These are phyloP conservation scores for Myxocyprinus asiaticus DNA, from an alignment of 2,113 vertebrate genomes.

Conservation along the genomic window DNA sequence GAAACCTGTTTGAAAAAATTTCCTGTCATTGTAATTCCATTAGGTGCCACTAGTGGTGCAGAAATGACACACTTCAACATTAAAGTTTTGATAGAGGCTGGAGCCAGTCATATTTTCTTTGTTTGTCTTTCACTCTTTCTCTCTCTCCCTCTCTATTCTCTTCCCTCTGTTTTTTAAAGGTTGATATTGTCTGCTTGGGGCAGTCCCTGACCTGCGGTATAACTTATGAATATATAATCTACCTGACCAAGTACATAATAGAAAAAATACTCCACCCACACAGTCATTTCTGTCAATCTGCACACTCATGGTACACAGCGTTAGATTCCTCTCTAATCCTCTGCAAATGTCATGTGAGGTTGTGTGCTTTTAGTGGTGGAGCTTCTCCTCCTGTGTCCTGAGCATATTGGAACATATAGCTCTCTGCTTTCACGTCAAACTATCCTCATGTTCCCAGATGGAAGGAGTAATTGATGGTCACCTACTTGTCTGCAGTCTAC, in stretches of 20 bases:
- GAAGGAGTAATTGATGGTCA: constrained; percentile 9
- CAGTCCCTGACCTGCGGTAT: not conserved
- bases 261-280: not conserved
- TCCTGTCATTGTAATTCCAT: too few relatives aligned
- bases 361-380: not conserved
- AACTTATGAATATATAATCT: constrained; percentile 16
- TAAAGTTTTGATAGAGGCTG: too few relatives aligned
- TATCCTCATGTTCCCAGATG: constrained; percentile 12
- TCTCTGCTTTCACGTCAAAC: constrained; percentile 16
- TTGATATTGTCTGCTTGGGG: constrained; percentile 13
- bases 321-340: too few relatives aligned
- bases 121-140: not conserved
- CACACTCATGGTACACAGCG: not conserved
- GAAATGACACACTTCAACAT: too few relatives aligned
- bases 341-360: too few relatives aligned
- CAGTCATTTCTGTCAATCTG: not conserved
- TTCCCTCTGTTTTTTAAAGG: too few relatives aligned
- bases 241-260: not conserved
- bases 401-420: not conserved
- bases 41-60: too few relatives aligned
- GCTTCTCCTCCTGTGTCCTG: not conserved
- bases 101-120: too few relatives aligned
- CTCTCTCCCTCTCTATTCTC: not conserved
- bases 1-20: too few relatives aligned
- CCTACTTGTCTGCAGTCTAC: constrained; percentile 6